Percentiles rank a stretch among this genome's conserved stretches.
Evolutionary conservation across 1,140 invertebrate genomes (phyloP).

Genomic region (Camponotus floridanus): DNA sequence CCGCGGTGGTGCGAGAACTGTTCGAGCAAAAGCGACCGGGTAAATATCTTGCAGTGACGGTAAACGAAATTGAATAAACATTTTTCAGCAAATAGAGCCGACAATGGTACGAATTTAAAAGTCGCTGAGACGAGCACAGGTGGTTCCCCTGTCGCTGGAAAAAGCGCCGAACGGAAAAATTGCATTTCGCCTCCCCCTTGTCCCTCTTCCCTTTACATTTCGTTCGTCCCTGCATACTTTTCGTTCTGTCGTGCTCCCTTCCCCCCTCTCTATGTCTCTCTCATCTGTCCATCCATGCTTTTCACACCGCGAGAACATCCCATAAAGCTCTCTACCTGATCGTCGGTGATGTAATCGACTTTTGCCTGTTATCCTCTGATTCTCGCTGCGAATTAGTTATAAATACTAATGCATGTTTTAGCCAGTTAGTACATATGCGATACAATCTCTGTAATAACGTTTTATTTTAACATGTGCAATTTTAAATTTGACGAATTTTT

Average conservation of each 20-base stretch:
- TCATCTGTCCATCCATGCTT: neutral
- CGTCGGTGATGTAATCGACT: conserved; percentile 59
- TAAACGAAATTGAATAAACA: conserved; percentile 85
- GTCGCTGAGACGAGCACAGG: conserved; percentile 82
- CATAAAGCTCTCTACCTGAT: conserved; percentile 47
- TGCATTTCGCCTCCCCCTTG: conserved; percentile 76
- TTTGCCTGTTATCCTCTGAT: conserved; percentile 75
- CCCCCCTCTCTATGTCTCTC: neutral
- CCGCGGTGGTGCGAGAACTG: conserved; percentile 66
- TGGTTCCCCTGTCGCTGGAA: conserved; percentile 74
- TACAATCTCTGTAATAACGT: conserved; percentile 48
- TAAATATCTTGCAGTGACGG: conserved; percentile 82
- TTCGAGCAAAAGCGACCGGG: conserved; percentile 76
- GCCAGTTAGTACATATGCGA: conserved; percentile 33
- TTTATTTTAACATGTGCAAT: conserved; percentile 22
- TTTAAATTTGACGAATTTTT: conserved; percentile 57
- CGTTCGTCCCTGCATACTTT: conserved; percentile 38
- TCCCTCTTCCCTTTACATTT: conserved; percentile 17
- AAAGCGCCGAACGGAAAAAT: conserved; percentile 82
- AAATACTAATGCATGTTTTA: conserved; percentile 81
- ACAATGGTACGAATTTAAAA: conserved; percentile 85
- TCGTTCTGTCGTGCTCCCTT: neutral
- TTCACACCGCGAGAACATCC: conserved; percentile 22
- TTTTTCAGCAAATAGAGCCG: conserved; percentile 83
- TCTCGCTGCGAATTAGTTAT: conserved; percentile 80